phyloP scores from a whole-genome alignment of 1,140 invertebrate genomes.

The Antheraea pernyi region DNA sequence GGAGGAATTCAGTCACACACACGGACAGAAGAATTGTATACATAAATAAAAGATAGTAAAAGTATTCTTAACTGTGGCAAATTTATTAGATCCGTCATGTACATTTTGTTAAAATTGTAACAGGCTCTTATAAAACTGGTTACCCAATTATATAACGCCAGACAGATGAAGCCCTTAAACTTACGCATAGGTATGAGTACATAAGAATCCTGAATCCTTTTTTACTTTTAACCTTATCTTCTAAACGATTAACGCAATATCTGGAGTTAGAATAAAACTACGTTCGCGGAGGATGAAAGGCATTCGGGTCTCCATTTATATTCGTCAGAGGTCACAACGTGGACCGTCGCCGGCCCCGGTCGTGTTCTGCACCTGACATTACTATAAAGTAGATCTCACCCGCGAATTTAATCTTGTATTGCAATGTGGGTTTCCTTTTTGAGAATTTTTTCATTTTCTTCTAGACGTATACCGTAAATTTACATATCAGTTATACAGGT shows the following conservation, averaged over 20 bases:
- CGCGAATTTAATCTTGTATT: neutral
- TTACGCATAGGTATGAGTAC: neutral
- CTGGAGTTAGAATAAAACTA: slow-evolving; percentile 2
- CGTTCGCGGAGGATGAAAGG: neutral
- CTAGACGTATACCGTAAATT: neutral
- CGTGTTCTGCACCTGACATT: neutral
- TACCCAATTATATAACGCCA: too few species aligned
- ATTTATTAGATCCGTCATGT: too few species aligned
- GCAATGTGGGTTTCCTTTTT: neutral
- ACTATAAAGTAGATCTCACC: slow-evolving; percentile 1
- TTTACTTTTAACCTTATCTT: neutral
- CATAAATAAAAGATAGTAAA: too few species aligned
- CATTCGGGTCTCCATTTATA: slow-evolving; percentile 15
- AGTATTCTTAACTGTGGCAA: too few species aligned
- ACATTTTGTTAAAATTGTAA: too few species aligned
- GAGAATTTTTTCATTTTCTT: neutral
- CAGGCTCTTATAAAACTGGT: too few species aligned
- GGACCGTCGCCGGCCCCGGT: neutral
- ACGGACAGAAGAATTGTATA: too few species aligned
- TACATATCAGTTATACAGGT: neutral
- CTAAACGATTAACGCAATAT: slow-evolving; percentile 2
- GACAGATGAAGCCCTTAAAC: neutral
- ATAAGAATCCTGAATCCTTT: neutral
- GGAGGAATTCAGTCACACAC: too few species aligned
- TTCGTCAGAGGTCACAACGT: slow-evolving; percentile 10